phyloP scores from a whole-genome alignment of 2,797 vertebrate species.

The Urosaurus nigricauda region DNA sequence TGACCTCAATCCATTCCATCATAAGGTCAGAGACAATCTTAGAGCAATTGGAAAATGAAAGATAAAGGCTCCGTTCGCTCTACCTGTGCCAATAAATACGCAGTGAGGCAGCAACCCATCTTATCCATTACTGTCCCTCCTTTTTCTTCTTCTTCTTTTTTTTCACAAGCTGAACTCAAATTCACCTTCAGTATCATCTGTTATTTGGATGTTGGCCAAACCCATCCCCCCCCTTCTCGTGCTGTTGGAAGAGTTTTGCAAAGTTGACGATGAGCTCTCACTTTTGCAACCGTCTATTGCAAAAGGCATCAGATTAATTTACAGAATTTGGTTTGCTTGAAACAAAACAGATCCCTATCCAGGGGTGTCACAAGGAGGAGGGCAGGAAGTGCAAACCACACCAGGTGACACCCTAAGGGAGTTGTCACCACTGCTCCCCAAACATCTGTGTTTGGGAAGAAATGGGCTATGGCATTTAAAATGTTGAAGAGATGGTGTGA shows the following conservation, averaged over 20 bases:
- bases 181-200: constrained; percentile 2
- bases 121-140: constrained; percentile 6
- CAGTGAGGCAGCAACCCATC: neutral
- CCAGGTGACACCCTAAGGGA: no score
- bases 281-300: neutral
- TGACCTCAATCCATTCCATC: neutral
- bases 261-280: neutral
- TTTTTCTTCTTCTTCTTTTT: neutral
- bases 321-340: neutral
- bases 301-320: neutral
- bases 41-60: neutral
- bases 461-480: no score
- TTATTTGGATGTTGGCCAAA: neutral
- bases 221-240: neutral
- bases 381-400: no score
- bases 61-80: neutral
- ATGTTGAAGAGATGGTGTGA: no score
- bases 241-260: neutral
- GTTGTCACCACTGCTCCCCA: no score
- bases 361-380: no score
- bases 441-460: no score
- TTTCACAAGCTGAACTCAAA: neutral
- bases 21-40: neutral
- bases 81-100: neutral
- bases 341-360: neutral